A percentile compares a stretch with the other conserved stretches of the same genome.
phyloP scores from a whole-genome alignment of 2,888 invertebrate genomes.

The Ceraclea dissimilis region DNA sequence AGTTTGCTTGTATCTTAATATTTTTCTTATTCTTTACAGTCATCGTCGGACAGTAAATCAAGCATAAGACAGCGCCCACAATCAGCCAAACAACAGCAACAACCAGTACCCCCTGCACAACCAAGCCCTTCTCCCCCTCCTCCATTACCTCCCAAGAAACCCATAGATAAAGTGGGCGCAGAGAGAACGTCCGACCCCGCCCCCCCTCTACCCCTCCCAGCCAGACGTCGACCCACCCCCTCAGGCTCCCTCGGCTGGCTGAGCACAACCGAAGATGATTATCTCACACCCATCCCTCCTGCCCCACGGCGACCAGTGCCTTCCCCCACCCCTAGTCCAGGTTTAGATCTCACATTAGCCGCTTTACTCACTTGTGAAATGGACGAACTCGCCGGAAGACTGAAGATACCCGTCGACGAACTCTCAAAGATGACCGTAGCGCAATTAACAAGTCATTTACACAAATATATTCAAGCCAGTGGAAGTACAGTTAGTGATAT shows the following conservation, averaged over 20 bases:
- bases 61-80: constrained; percentile 35
- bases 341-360: constrained; percentile 71
- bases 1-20: too few species aligned
- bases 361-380: constrained; percentile 77
- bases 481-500: constrained; percentile 29
- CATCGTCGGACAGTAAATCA: constrained; percentile 25
- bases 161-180: constrained; percentile 47
- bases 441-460: constrained; percentile 74
- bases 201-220: constrained; percentile 29
- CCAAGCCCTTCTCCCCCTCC: constrained; percentile 55
- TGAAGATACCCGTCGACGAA: constrained; percentile 68
- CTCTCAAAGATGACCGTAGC: constrained; percentile 81
- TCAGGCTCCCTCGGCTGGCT: constrained; percentile 12
- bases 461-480: constrained; percentile 46
- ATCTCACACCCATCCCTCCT: constrained; percentile 57
- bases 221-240: constrained; percentile 27
- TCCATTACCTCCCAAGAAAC: constrained; percentile 65
- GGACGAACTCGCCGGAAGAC: constrained; percentile 68
- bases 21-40: constrained; percentile 11
- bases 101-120: constrained; percentile 54
- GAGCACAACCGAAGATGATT: constrained; percentile 51
- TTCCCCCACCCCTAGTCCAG: constrained; percentile 30
- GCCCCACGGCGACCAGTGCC: constrained; percentile 35
- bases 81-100: constrained; percentile 29
- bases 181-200: constrained; percentile 44